Evolutionary conservation across 2,797 vertebrate genomes (phyloP), one percentile per base, ranked within the genome.

Genomic region (Discoglossus pictus): DNA sequence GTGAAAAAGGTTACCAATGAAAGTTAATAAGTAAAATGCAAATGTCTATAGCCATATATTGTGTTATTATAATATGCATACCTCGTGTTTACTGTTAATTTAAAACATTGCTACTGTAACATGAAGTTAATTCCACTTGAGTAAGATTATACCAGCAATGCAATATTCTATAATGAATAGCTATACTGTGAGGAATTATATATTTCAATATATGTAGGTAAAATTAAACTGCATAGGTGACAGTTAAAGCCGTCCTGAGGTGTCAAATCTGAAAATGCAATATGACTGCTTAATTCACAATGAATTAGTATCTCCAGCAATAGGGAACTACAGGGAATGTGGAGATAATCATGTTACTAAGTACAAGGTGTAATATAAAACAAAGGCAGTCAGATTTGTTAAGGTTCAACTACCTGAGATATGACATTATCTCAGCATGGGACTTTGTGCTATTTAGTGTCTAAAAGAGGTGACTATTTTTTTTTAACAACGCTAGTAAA

Each of bases 391-490:
- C 21, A 20, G 47, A 3, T 40, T 42, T 34, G 40, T 38, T 18
- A 42, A 54, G 25, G 24, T 55, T 70, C 59, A 40, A 9, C 58
- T 31, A 52, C 34, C 43, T 48, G 16, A 20, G 12, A 55, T 31
- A 40, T 52, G 17, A 34, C 43, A 70, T 70, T 70, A 70, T 70
- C 66, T 54, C 59, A 70, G 67, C 59, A 50, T 20, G 58, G 2
- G 7, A 9, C 2, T 8, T 20, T 21, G 40, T 18, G 10, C 48
- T 31, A 47, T 44, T 53, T 20, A 18, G 13, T 27, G 56, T 27
- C 27, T 46, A 7, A 46, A 24, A 35, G 13, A 16, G n/a, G 13
- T n/a, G 36, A n/a, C 46, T n/a, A 34, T 31, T 40, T 8, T 23
- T n/a, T 31, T 61, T 52, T 47, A 44, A 17, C 47, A 43, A 25